Conservation (phyloP, 2,888 invertebrate species). For the Neelides folsomi region DNA sequence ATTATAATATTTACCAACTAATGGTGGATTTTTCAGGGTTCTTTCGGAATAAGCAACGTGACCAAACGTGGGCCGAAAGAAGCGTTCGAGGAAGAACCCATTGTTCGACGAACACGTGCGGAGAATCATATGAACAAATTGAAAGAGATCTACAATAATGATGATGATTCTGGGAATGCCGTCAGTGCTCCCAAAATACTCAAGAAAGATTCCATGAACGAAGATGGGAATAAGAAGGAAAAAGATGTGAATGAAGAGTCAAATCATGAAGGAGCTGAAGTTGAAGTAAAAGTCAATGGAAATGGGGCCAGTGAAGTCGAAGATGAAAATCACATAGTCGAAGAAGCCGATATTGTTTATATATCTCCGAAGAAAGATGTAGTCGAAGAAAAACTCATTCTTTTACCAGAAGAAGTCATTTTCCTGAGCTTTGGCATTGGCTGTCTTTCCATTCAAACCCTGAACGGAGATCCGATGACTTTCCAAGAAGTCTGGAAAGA, state of each 20-base stretch:
- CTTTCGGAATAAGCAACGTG: constrained; percentile 9
- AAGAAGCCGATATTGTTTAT: background rate
- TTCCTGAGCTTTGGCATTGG: constrained; percentile 30
- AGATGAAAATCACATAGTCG: background rate
- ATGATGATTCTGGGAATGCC: too few relatives aligned
- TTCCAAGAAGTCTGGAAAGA: constrained; percentile 23
- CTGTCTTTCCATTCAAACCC: constrained; percentile 20
- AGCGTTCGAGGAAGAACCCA: background rate
- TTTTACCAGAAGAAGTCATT: constrained; percentile 30
- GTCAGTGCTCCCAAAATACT: constrained; percentile 2
- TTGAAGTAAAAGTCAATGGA: constrained; percentile 9
- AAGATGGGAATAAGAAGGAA: background rate
- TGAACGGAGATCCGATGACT: constrained; percentile 13
- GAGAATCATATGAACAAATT: too few relatives aligned
- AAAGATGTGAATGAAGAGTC: background rate
- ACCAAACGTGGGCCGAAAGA: constrained; percentile 2
- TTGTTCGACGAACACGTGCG: too few relatives aligned
- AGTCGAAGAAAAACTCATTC: constrained; percentile 21
- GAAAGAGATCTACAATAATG: too few relatives aligned
- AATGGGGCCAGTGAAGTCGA: background rate
- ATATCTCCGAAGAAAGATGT: background rate
- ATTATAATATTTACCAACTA: too few relatives aligned
- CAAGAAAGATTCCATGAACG: background rate
- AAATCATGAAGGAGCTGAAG: constrained; percentile 4
- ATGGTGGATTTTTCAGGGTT: too few relatives aligned